A percentile compares a stretch with the other conserved stretches of the same genome.
Evolutionary conservation across 2,888 invertebrate species (phyloP).

Genomic region (Pollenia amentaria): DNA sequence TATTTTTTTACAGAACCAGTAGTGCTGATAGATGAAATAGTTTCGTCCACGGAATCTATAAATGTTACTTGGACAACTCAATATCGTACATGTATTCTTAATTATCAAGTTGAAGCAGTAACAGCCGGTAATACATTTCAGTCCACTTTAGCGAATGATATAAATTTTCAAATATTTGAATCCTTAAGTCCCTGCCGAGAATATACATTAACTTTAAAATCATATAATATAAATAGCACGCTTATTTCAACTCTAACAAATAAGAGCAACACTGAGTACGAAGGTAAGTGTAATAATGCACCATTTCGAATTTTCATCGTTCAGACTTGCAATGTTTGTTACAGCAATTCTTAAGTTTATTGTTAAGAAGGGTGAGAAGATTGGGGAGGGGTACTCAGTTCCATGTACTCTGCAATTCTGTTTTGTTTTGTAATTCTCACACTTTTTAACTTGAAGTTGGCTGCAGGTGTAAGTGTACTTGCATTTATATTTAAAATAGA

Average conservation of each 20-base stretch:
- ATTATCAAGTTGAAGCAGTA: constrained; percentile 77
- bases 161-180: constrained; percentile 74
- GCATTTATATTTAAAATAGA: no score
- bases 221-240: constrained; percentile 75
- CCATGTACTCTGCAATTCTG: no score
- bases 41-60: constrained; percentile 73
- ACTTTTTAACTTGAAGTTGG: no score
- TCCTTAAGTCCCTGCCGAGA: constrained; percentile 77
- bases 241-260: constrained; percentile 74
- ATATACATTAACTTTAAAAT: constrained; percentile 77
- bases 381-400: no score
- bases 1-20: constrained; percentile 75
- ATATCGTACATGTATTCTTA: constrained; percentile 78
- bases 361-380: no score
- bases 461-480: no score
- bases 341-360: no score
- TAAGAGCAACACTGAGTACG: constrained; percentile 75
- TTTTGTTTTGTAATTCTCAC: no score
- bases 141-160: constrained; percentile 72
- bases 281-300: constrained; percentile 63
- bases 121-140: constrained; percentile 70
- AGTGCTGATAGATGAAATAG: constrained; percentile 74
- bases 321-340: no score
- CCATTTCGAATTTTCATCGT: neutral
- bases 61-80: constrained; percentile 78